Conservation (phyloP, 2,888 invertebrate species). For the Parelbella ahira region DNA sequence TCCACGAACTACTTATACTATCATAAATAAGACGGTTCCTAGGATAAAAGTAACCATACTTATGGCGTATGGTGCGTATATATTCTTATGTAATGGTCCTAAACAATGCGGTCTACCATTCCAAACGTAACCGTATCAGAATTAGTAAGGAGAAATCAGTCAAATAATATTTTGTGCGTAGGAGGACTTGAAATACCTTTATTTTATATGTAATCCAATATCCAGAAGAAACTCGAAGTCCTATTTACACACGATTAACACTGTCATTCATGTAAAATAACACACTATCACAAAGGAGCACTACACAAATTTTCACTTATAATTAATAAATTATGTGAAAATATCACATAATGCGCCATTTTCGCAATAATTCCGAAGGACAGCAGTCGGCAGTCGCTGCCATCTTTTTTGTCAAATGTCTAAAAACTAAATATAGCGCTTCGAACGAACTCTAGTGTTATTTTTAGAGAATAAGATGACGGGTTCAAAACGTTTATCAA, state of each 20-base stretch:
- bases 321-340: constrained; percentile 71
- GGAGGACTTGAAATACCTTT: constrained; percentile 73
- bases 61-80: constrained; percentile 35
- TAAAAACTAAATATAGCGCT: constrained; percentile 79
- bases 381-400: constrained; percentile 78
- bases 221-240: constrained; percentile 73
- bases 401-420: constrained; percentile 81
- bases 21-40: constrained; percentile 28
- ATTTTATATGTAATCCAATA: constrained; percentile 79
- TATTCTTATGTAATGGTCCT: constrained; percentile 69
- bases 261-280: constrained; percentile 70
- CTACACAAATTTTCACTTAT: constrained; percentile 76
- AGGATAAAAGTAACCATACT: constrained; percentile 24
- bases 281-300: constrained; percentile 75
- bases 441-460: constrained; percentile 79
- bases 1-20: constrained; percentile 42
- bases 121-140: constrained; percentile 1
- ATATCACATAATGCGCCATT: constrained; percentile 79
- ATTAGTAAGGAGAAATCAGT: constrained; percentile 16
- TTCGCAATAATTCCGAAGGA: constrained; percentile 74
- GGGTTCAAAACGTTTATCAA: too few species aligned
- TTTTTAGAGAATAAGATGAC: constrained; percentile 68
- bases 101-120: constrained; percentile 31
- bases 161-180: constrained; percentile 51
- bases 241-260: constrained; percentile 71